Evolutionary conservation across 2,888 invertebrate genomes (phyloP), one percentile per base, ranked within the genome.

Genomic region (Drosophila mayaguana): DNA sequence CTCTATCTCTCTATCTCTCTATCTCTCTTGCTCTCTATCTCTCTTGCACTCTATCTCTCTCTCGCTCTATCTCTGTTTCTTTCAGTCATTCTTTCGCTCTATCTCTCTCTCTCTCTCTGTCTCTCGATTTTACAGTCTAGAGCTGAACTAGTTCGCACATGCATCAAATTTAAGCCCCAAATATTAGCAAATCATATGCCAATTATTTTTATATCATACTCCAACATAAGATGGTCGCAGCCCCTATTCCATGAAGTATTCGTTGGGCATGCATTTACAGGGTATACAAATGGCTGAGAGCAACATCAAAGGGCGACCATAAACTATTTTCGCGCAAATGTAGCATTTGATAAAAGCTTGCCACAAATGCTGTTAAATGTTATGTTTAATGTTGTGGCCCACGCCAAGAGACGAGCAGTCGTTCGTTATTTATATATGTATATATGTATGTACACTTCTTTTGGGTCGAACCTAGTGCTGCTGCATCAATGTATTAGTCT

Each of bases 281-380:
- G 66, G 36, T 36, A 66, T 55, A 36, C 20, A 1, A 9, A 42
- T 32, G 22, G 53, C 50, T 68, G n/a, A 22, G 46, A 48, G 59
- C 51, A 61, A 53, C 69, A 69, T 60, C 75, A 78, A 78, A 78
- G 71, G 63, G 40, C 48, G 25, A 54, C 32, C 57, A 75, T 65
- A 81, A 83, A 86, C 87, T 80, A 86, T 83, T 83, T 83, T 59
- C 69, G 72, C 48, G 63, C 55, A 70, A 75, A 77, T 59, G 62
- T 53, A 46, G 50, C 42, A 62, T 73, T 62, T 75, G 57, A 64
- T 72, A 75, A 68, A 67, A 57, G 63, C 78, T 63, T 63, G 74
- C 82, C 81, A 36, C 83, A 82, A 82, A 78, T 75, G 72, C 51
- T 84, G 80, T 83, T 72, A 77, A 75, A 83, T 70, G 65, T 79